A percentile compares a stretch with the other conserved stretches of the same genome.
Evolutionary conservation across 2,797 vertebrate species (phyloP).

Genomic region (Anguilla pacifica): DNA sequence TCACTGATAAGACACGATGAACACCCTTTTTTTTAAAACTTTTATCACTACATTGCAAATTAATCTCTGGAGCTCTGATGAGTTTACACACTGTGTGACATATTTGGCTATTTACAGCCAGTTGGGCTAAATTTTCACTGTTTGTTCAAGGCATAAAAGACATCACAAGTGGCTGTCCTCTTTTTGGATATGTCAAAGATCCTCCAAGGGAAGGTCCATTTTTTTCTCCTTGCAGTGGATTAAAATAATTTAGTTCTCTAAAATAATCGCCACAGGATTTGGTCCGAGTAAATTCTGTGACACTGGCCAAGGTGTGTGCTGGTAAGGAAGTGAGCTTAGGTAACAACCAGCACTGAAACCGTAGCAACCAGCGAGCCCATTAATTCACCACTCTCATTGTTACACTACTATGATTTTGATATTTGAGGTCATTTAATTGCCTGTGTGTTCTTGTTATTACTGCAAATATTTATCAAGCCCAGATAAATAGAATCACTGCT

Average conservation of each 20-base stretch:
- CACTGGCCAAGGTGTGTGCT: not conserved
- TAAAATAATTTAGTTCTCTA: not conserved
- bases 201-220: not conserved
- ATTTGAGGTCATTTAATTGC: not conserved
- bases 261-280: not conserved
- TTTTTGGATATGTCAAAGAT: no score
- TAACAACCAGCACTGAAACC: constrained; percentile 14
- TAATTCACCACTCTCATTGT: constrained; percentile 18
- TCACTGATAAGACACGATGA: no score
- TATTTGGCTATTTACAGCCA: no score
- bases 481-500: not conserved
- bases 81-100: no score
- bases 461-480: constrained; percentile 31
- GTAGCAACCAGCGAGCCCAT: constrained; percentile 1
- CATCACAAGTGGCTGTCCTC: no score
- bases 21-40: no score
- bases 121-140: no score
- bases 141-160: no score
- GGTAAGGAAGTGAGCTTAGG: not conserved
- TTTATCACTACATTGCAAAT: no score
- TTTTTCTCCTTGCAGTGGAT: not conserved
- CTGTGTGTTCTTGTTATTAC: not conserved
- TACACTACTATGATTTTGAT: constrained; percentile 24
- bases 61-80: no score
- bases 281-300: not conserved